Conservation (phyloP, 2,888 invertebrate genomes). For the Aphidius colemani region DNA sequence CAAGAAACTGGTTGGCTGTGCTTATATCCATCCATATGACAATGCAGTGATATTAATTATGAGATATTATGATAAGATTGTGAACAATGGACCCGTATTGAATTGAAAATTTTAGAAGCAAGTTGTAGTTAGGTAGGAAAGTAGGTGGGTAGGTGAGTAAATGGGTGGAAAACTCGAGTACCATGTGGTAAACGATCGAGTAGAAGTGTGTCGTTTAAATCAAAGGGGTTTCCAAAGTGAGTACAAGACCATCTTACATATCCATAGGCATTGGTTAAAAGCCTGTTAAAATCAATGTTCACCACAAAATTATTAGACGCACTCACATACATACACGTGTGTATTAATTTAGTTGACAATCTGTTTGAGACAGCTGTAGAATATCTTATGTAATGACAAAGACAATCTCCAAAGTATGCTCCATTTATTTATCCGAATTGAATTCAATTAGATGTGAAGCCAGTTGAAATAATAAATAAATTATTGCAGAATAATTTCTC, state of each 20-base stretch:
- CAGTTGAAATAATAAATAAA: too few species aligned
- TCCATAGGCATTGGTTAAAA: constrained; percentile 4
- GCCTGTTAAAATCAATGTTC: constrained; percentile 15
- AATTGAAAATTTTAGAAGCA: constrained; percentile 41
- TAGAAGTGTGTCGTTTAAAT: constrained; percentile 16
- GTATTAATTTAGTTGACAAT: too few species aligned
- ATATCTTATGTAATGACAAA: too few species aligned
- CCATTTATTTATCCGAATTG: too few species aligned
- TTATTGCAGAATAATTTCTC: too few species aligned
- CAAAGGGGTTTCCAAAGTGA: background rate
- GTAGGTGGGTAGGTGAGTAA: constrained; percentile 5
- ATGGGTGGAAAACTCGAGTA: constrained; percentile 18
- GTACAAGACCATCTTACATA: constrained; percentile 27
- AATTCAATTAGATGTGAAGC: too few species aligned
- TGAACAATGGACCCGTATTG: constrained; percentile 61
- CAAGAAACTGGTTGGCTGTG: constrained; percentile 52
- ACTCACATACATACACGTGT: background rate
- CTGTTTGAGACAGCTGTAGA: too few species aligned
- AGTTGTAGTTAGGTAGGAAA: background rate
- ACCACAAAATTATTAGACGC: constrained; percentile 11
- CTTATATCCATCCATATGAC: constrained; percentile 60
- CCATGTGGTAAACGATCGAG: constrained; percentile 25
- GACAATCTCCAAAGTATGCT: too few species aligned
- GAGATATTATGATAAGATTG: constrained; percentile 61
- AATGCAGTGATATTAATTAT: constrained; percentile 61